phyloP scores from a whole-genome alignment of 2,888 invertebrate species.

The Helobdella robusta region DNA sequence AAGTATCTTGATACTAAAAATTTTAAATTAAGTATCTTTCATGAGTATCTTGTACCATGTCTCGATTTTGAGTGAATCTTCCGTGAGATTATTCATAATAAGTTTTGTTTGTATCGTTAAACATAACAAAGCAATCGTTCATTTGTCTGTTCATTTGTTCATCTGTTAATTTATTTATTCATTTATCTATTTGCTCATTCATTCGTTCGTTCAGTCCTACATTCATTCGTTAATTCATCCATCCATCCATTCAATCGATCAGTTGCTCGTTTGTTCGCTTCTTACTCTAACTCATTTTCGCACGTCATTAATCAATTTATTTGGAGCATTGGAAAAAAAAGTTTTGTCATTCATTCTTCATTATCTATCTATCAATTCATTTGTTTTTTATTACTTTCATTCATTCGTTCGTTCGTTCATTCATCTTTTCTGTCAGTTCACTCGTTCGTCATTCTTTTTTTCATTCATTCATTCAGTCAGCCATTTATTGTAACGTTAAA shows the following conservation, averaged over 20 bases:
- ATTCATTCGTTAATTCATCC: not conserved
- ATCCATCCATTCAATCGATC: not conserved
- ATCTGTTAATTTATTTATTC: not conserved
- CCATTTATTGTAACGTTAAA: constrained; percentile 22
- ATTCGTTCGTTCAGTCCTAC: not conserved
- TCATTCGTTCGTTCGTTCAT: constrained; percentile 22
- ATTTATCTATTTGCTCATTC: constrained; percentile 2
- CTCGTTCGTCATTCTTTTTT: constrained; percentile 19
- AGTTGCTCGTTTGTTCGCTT: not conserved
- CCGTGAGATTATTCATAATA: not conserved
- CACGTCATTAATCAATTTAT: not conserved
- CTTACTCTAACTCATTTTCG: not conserved
- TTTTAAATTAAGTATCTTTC: too few relatives aligned
- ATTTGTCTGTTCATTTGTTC: not conserved
- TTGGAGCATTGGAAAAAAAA: too few relatives aligned
- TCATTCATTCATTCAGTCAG: constrained; percentile 22
- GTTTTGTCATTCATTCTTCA: constrained; percentile 21
- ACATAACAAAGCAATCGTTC: not conserved
- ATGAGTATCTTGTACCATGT: too few relatives aligned
- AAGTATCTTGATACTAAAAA: too few relatives aligned
- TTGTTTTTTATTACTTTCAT: constrained; percentile 16
- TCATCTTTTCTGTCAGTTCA: constrained; percentile 19
- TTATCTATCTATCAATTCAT: constrained; percentile 23
- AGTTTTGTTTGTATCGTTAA: not conserved
- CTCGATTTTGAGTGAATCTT: not conserved